Percentiles rank a stretch among this genome's conserved stretches.
phyloP scores from a whole-genome alignment of 2,888 invertebrate species.

The Athalia cordata region DNA sequence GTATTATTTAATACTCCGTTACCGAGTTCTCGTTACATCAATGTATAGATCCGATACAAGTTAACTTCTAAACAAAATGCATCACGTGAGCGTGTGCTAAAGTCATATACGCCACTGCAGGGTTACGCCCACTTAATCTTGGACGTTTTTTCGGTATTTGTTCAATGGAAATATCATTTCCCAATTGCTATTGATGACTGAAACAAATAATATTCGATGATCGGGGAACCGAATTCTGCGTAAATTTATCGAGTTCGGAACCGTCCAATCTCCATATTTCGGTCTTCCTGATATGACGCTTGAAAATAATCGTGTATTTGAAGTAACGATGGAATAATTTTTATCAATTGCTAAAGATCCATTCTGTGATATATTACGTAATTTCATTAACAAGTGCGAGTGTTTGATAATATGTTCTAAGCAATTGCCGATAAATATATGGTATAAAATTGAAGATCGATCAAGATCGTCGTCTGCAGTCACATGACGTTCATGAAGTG shows the following conservation, averaged over 20 bases:
- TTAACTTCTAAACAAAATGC: slow-evolving; percentile 7
- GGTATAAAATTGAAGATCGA: neutral
- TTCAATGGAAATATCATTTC: neutral
- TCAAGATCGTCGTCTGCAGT: slow-evolving; percentile 61
- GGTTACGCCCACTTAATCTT: slow-evolving; percentile 32
- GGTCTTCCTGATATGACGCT: no score
- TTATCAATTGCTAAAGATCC: no score
- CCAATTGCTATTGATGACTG: neutral
- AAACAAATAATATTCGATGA: neutral
- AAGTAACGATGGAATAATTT: no score
- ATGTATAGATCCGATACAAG: no score
- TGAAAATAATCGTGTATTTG: no score
- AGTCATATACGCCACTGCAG: slow-evolving; percentile 34
- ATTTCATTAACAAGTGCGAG: no score
- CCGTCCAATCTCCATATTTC: no score
- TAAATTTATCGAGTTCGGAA: no score
- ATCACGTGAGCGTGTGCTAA: slow-evolving; percentile 35
- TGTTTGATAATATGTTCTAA: neutral
- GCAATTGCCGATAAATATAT: neutral
- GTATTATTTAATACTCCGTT: no score
- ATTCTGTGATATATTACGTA: no score
- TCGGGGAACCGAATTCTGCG: no score
- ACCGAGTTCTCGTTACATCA: no score
- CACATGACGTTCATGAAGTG: slow-evolving; percentile 63
- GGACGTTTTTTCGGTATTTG: neutral